Conservation (phyloP, 2,888 invertebrate genomes). For the Andrena chrysosceles region DNA sequence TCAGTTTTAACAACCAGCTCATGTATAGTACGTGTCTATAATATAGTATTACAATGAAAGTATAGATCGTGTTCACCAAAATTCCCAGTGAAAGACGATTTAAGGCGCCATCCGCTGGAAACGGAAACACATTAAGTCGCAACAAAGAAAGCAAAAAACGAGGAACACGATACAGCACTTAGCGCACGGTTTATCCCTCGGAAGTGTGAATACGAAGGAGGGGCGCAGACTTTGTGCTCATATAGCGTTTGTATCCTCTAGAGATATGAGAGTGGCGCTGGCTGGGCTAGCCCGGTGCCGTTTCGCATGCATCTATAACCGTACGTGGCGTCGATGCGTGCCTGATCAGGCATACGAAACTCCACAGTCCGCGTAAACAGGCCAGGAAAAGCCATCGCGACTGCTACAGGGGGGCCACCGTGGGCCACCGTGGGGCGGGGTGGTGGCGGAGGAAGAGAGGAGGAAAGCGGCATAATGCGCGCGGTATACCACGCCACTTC, state of each 20-base stretch:
- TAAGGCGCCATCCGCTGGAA: constrained; percentile 4
- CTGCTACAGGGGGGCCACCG: constrained; percentile 31
- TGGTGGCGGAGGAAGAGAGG: constrained; percentile 38
- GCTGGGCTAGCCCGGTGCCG: not conserved
- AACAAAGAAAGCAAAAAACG: constrained; percentile 27
- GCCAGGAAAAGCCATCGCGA: constrained; percentile 64
- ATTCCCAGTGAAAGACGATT: not conserved
- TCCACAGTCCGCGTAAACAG: constrained; percentile 63
- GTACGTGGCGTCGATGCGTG: constrained; percentile 43
- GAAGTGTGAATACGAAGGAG: constrained; percentile 29
- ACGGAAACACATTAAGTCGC: constrained; percentile 10
- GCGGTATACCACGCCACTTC: constrained; percentile 82
- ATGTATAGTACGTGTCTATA: too few relatives aligned
- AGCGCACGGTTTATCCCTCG: constrained; percentile 42
- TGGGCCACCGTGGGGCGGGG: constrained; percentile 11
- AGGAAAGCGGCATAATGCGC: constrained; percentile 80
- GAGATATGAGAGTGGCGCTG: constrained; percentile 12
- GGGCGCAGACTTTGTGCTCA: constrained; percentile 45
- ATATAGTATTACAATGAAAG: too few relatives aligned
- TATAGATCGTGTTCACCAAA: constrained; percentile 7
- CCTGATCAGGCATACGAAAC: constrained; percentile 61
- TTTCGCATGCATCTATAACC: constrained; percentile 17
- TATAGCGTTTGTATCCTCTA: constrained; percentile 37
- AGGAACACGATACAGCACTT: constrained; percentile 50
- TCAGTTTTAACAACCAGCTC: too few relatives aligned